A percentile compares a stretch with the other conserved stretches of the same genome.
Conservation (phyloP, 2,888 invertebrate genomes). For the Priocnemis perturbator region DNA sequence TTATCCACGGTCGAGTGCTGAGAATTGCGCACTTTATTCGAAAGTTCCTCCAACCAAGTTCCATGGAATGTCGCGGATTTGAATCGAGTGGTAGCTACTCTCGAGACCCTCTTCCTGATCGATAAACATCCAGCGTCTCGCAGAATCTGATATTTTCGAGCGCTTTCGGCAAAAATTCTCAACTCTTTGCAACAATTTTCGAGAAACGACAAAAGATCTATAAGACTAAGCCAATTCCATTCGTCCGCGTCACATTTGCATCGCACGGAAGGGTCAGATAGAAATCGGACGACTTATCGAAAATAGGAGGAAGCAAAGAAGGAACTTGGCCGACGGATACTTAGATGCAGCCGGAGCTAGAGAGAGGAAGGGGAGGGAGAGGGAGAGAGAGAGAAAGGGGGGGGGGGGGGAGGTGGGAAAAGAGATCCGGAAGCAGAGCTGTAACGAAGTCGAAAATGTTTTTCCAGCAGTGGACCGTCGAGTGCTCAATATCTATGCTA, state of each 20-base stretch:
- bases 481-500: constrained; percentile 64
- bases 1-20: no score
- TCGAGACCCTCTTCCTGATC: no score
- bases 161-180: not conserved
- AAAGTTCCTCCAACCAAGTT: no score
- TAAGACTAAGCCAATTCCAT: not conserved
- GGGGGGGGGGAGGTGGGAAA: not conserved
- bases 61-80: no score
- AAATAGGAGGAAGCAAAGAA: constrained; percentile 20
- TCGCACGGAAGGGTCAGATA: constrained; percentile 15
- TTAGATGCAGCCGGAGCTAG: constrained; percentile 16
- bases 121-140: no score
- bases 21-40: no score
- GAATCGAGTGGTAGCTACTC: no score
- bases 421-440: constrained; percentile 29
- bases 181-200: not conserved
- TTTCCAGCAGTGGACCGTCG: constrained; percentile 52
- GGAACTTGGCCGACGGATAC: constrained; percentile 43
- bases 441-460: constrained; percentile 58
- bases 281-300: constrained; percentile 38
- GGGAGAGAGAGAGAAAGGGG: constrained; percentile 6
- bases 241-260: constrained; percentile 24
- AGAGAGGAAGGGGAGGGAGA: constrained; percentile 9
- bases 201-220: constrained; percentile 3
- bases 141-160: no score